phyloP scores from a whole-genome alignment of 2,888 invertebrate genomes.

The Troilus luridus region DNA sequence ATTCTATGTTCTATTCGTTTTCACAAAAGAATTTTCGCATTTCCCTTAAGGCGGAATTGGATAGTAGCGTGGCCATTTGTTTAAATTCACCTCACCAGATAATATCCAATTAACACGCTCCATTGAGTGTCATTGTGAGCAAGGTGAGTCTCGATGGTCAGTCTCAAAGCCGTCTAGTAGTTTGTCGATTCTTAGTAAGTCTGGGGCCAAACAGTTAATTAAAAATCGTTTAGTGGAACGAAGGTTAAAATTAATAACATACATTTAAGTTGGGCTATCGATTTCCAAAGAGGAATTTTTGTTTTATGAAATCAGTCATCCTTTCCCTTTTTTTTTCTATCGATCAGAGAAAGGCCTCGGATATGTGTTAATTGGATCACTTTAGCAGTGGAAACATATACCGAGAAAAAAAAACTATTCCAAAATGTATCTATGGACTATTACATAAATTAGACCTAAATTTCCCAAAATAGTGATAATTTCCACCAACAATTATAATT shows the following conservation, averaged over 20 bases:
- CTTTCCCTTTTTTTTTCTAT: background rate
- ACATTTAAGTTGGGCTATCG: background rate
- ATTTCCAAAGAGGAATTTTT: background rate
- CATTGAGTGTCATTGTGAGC: background rate
- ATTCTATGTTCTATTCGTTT: too few relatives aligned
- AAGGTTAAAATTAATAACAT: background rate
- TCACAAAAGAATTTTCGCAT: too few relatives aligned
- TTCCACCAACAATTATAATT: too few relatives aligned
- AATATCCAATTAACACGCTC: background rate
- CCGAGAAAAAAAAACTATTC: too few relatives aligned
- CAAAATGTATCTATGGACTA: too few relatives aligned
- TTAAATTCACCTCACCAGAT: background rate
- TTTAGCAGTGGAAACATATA: too few relatives aligned
- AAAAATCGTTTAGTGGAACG: background rate
- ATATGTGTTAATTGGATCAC: background rate
- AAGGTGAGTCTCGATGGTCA: background rate
- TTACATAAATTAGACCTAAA: too few relatives aligned
- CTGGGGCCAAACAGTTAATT: background rate
- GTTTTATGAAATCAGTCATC: background rate
- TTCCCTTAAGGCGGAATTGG: too few relatives aligned
- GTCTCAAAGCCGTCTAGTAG: background rate
- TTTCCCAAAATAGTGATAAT: too few relatives aligned
- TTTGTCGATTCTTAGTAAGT: background rate
- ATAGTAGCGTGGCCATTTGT: background rate
- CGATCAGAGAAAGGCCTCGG: background rate